Evolutionary conservation across 2,888 invertebrate species (phyloP).

Genomic region (Loripinus fragilis): DNA sequence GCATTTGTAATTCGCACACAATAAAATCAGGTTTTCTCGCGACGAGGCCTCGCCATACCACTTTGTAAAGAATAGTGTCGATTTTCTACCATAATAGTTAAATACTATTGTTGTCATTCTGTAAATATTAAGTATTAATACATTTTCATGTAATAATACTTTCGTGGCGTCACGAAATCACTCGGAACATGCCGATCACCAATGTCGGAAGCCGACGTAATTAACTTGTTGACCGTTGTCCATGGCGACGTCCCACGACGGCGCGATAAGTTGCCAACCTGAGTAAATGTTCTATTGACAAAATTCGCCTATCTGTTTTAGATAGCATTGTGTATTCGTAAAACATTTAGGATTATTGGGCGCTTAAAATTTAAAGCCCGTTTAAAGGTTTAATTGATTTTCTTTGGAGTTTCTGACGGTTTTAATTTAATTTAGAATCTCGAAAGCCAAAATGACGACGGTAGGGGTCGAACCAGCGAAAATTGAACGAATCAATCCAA

Average conservation of each 20-base stretch:
- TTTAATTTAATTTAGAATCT: background rate
- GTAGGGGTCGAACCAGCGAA: slow-evolving; percentile 72
- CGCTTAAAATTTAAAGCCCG: slow-evolving; percentile 12
- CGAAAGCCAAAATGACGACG: slow-evolving; percentile 76
- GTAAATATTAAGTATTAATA: no score
- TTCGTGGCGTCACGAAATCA: background rate
- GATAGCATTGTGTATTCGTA: slow-evolving; percentile 4
- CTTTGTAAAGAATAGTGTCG: no score
- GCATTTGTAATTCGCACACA: no score
- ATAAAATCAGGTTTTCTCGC: no score
- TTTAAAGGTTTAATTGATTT: background rate
- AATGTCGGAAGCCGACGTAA: slow-evolving; percentile 15
- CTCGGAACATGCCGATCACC: background rate
- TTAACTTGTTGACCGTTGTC: slow-evolving; percentile 67
- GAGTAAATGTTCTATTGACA: slow-evolving; percentile 13
- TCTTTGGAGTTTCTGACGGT: background rate
- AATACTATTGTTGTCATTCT: no score
- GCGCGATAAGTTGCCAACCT: slow-evolving; percentile 10
- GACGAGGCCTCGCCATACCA: no score
- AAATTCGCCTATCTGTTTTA: slow-evolving; percentile 19
- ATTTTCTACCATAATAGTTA: no score
- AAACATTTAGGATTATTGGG: background rate
- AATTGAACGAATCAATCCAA: slow-evolving; percentile 69
- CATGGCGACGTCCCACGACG: slow-evolving; percentile 52
- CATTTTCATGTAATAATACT: no score